Evolutionary conservation across 2,113 vertebrate genomes (phyloP).

Genomic region (Mormyrus iriodes): DNA sequence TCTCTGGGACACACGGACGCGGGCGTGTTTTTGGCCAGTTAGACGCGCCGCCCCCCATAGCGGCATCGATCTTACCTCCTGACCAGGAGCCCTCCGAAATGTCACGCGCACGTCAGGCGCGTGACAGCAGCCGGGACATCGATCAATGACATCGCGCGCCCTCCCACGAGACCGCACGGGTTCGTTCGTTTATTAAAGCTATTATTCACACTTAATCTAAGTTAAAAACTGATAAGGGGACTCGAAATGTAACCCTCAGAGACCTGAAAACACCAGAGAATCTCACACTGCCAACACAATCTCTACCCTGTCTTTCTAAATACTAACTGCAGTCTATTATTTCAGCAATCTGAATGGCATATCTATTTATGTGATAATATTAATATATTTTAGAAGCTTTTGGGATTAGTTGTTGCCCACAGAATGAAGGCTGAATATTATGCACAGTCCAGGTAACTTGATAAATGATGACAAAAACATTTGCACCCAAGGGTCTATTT

Average conservation of each 20-base stretch:
- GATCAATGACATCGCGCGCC: neutral
- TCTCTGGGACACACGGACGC: neutral
- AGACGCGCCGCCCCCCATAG: neutral
- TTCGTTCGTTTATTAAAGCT: neutral
- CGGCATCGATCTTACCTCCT: neutral
- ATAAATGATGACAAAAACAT: neutral
- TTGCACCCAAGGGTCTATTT: neutral
- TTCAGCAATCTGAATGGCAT: neutral
- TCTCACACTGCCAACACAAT: neutral
- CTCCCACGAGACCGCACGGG: neutral
- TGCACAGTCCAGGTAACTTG: neutral
- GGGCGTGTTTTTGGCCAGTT: neutral
- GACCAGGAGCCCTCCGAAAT: neutral
- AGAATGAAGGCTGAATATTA: neutral
- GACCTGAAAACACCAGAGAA: neutral
- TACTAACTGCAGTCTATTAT: neutral
- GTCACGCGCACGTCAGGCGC: neutral
- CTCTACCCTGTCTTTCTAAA: neutral
- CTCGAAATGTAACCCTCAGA: neutral
- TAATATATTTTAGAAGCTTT: neutral
- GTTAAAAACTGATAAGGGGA: neutral
- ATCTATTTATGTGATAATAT: neutral
- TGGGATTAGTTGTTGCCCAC: neutral
- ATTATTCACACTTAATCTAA: neutral
- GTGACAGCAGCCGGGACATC: neutral